Conservation (phyloP, 2,888 invertebrate genomes). For the Gari tellinella region DNA sequence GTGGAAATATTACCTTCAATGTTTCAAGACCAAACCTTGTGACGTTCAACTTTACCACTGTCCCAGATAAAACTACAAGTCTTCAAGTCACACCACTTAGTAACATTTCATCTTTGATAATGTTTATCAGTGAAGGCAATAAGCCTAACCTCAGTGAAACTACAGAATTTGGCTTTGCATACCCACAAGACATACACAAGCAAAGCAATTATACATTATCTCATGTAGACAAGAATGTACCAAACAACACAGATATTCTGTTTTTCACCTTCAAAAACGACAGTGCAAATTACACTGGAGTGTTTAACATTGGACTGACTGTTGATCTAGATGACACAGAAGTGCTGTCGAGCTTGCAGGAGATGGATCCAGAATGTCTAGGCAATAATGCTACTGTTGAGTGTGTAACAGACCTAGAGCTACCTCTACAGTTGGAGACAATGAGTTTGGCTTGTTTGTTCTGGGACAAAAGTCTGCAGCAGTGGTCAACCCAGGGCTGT, state of each 20-base stretch:
- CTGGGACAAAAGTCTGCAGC: conserved; percentile 51
- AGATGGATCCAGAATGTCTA: conserved; percentile 29
- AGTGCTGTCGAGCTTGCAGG: conserved; percentile 16
- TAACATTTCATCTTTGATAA: conserved; percentile 7
- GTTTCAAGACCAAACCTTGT: conserved; percentile 23
- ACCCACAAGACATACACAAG: conserved; percentile 26
- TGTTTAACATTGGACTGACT: conserved; percentile 28
- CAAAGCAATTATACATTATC: conserved; percentile 9
- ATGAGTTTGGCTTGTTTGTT: conserved; percentile 49
- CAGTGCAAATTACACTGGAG: conserved; percentile 9
- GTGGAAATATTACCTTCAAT: conserved; percentile 24
- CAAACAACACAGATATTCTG: not conserved
- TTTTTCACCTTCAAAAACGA: conserved; percentile 21
- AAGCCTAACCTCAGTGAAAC: conserved; percentile 33
- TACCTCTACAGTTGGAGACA: conserved; percentile 38
- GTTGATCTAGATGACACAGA: conserved; percentile 36
- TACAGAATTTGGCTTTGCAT: conserved; percentile 21
- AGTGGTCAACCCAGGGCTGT: conserved; percentile 57
- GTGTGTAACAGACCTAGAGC: conserved; percentile 23
- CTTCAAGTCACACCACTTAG: not conserved
- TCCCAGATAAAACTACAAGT: conserved; percentile 18
- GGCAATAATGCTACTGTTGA: conserved; percentile 10
- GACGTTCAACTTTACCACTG: conserved; percentile 39
- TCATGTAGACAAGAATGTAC: not conserved
- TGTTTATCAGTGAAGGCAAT: conserved; percentile 21